Percentiles rank a stretch among this genome's conserved stretches.
Evolutionary conservation across 2,888 invertebrate species (phyloP).

Genomic region (Deilephila porcellus): DNA sequence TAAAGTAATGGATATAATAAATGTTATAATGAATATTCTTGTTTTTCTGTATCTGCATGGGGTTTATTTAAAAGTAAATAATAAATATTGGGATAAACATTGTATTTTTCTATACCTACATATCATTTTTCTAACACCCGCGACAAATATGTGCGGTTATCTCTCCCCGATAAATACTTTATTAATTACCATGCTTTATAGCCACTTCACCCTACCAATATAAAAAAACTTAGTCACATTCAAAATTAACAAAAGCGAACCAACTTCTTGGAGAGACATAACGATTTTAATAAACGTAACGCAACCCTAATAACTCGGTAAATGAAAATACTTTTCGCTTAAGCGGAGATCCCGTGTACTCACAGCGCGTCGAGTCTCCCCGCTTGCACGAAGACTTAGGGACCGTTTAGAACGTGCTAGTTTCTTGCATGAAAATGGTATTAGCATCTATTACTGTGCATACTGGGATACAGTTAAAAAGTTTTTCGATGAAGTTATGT

Average conservation of each 20-base stretch:
- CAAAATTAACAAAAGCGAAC: background rate
- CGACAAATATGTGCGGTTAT: background rate
- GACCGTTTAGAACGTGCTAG: too few species aligned
- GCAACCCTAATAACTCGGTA: slow-evolving; percentile 1
- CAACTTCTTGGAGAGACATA: background rate
- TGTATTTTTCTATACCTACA: too few species aligned
- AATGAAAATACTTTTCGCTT: slow-evolving; percentile 10
- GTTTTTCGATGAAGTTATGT: too few species aligned
- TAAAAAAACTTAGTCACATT: background rate
- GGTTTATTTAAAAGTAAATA: too few species aligned
- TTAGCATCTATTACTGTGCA: too few species aligned
- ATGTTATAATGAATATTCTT: too few species aligned
- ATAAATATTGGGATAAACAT: too few species aligned
- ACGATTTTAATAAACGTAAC: slow-evolving; percentile 2
- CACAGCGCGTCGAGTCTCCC: background rate
- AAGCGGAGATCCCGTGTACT: background rate
- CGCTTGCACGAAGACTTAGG: slow-evolving; percentile 4
- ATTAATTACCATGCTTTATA: background rate
- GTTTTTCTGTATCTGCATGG: too few species aligned
- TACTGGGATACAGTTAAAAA: too few species aligned
- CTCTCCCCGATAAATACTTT: too few species aligned
- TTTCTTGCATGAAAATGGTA: too few species aligned
- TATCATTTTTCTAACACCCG: background rate
- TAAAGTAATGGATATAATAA: too few species aligned
- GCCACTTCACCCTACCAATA: background rate